Evolutionary conservation across 2,888 invertebrate genomes (phyloP).

Genomic region (Apotomis turbidana): DNA sequence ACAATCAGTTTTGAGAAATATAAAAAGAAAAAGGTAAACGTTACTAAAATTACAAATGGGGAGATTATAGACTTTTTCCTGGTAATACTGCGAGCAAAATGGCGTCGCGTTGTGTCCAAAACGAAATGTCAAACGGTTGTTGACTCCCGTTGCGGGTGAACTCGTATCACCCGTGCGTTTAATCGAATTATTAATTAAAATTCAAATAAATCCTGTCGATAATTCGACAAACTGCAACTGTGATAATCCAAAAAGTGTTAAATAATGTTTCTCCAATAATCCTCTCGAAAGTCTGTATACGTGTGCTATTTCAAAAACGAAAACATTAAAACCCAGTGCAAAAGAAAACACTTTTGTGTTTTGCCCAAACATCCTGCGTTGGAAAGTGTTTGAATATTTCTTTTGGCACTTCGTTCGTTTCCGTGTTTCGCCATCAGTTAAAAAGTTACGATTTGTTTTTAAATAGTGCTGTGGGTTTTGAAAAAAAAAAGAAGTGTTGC

Average conservation of each 20-base stretch:
- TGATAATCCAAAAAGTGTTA: background rate
- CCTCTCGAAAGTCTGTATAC: conserved; percentile 2
- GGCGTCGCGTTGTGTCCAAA: conserved; percentile 57
- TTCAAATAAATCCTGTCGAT: conserved; percentile 9
- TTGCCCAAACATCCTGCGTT: conserved; percentile 48
- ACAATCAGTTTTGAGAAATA: no score
- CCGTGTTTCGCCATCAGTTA: conserved; percentile 5
- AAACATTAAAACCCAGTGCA: conserved; percentile 34
- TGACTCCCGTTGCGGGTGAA: conserved; percentile 63
- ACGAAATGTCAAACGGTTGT: conserved; percentile 76
- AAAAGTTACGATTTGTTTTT: conserved; percentile 6
- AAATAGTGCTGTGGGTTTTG: background rate
- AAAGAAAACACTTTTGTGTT: conserved; percentile 52
- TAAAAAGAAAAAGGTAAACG: no score
- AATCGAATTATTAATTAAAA: conserved; percentile 24
- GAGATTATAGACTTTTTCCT: conserved; percentile 25
- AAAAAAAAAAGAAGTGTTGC: conserved; percentile 8
- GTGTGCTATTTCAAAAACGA: conserved; percentile 31
- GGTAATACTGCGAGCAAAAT: conserved; percentile 53
- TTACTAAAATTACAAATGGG: background rate
- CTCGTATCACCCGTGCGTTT: conserved; percentile 24
- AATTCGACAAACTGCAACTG: background rate
- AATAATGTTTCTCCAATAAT: background rate
- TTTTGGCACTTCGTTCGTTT: conserved; percentile 20
- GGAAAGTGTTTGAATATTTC: conserved; percentile 27